A percentile compares a stretch with the other conserved stretches of the same genome.
These are phyloP conservation scores for Drosophila buzzatii DNA, from an alignment of 2,888 invertebrate species.

Conservation along the genomic window DNA sequence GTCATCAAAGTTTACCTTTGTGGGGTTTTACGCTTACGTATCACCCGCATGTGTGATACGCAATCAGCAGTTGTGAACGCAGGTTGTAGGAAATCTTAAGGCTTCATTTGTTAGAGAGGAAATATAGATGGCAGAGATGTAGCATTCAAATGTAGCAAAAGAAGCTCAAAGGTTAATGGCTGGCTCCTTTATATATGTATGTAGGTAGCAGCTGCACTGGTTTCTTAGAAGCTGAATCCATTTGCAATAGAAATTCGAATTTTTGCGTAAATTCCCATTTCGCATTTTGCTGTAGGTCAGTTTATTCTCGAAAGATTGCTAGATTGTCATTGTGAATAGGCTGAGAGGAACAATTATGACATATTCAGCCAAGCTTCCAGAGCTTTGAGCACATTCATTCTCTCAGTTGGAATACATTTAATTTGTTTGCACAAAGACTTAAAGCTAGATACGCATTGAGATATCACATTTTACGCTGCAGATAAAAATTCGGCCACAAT, in stretches of 20 bases:
- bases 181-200: too few relatives aligned
- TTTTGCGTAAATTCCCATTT: not conserved
- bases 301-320: not conserved
- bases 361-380: not conserved
- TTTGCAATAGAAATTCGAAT: not conserved
- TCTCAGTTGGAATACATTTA: constrained; percentile 22
- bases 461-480: constrained; percentile 2
- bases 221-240: too few relatives aligned
- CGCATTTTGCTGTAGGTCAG: constrained; percentile 7
- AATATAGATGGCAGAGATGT: not conserved
- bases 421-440: constrained; percentile 57
- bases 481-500: constrained; percentile 32
- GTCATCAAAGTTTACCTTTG: not conserved
- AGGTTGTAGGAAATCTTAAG: not conserved
- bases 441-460: constrained; percentile 43
- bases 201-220: too few relatives aligned
- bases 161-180: not conserved
- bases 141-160: not conserved
- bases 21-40: not conserved
- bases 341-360: not conserved
- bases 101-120: not conserved
- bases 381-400: constrained; percentile 8
- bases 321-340: constrained; percentile 12
- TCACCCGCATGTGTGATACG: not conserved
- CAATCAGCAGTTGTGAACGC: not conserved